A percentile compares a stretch with the other conserved stretches of the same genome.
phyloP scores from a whole-genome alignment of 2,113 vertebrate species.

The Martes martes region DNA sequence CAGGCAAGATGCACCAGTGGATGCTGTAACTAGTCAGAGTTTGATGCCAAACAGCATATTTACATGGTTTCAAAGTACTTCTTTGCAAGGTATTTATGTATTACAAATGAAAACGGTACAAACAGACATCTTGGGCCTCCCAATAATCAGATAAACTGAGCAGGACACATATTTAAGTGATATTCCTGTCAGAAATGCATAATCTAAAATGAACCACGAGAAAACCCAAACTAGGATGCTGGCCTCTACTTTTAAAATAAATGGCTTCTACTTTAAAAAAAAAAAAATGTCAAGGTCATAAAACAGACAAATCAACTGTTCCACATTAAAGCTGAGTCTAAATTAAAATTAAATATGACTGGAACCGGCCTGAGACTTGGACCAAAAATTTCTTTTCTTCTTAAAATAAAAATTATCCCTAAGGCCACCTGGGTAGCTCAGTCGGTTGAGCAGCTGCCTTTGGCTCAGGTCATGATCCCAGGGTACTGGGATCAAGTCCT shows the following conservation, averaged over 20 bases:
- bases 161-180: background rate
- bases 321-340: background rate
- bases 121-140: background rate
- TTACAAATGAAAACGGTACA: background rate
- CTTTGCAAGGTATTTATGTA: background rate
- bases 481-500: too few relatives aligned
- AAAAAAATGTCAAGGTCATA: background rate
- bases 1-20: background rate
- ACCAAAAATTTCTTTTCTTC: background rate
- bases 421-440: too few relatives aligned
- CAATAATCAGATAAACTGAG: background rate
- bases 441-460: too few relatives aligned
- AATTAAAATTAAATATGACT: background rate
- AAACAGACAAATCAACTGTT: background rate
- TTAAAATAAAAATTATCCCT: background rate
- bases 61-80: background rate
- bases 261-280: background rate
- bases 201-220: background rate
- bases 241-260: background rate
- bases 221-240: background rate
- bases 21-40: background rate
- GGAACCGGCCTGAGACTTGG: background rate
- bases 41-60: background rate
- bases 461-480: too few relatives aligned
- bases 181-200: background rate